Evolutionary conservation across 2,113 vertebrate genomes (phyloP).

Genomic region (Paratilapia polleni): DNA sequence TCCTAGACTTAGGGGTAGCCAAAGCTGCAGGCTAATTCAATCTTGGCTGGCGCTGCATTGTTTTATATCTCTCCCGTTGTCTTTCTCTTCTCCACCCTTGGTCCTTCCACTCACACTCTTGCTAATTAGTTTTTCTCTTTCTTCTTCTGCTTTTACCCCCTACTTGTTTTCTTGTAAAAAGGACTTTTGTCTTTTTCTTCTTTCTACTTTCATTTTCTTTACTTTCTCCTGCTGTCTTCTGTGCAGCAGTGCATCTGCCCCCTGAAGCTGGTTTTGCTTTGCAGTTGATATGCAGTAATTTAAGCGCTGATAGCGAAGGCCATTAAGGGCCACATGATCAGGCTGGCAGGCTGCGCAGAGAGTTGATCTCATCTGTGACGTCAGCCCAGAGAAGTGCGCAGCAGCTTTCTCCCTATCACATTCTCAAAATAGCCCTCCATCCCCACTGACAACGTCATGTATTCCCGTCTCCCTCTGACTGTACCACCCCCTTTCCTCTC

Average conservation of each 20-base stretch:
- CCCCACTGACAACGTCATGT: conserved; percentile 63
- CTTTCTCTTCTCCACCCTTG: conserved; percentile 50
- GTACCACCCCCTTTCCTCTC: conserved; percentile 4
- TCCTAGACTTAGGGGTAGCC: conserved; percentile 70
- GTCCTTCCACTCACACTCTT: conserved; percentile 31
- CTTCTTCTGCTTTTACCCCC: background rate
- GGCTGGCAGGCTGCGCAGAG: conserved; percentile 42
- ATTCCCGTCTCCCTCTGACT: conserved; percentile 47
- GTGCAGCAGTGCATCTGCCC: background rate
- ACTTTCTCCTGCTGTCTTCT: background rate
- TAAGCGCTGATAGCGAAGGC: conserved; percentile 71
- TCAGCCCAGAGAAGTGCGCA: conserved; percentile 46
- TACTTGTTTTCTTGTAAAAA: background rate
- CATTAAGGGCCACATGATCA: conserved; percentile 61
- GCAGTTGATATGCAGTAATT: conserved; percentile 61
- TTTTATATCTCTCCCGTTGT: conserved; percentile 50
- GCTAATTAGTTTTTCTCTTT: conserved; percentile 52
- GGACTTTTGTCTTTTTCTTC: background rate
- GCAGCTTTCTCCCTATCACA: conserved; percentile 51
- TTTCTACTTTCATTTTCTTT: background rate
- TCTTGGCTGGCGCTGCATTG: conserved; percentile 63
- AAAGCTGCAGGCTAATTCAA: conserved; percentile 75
- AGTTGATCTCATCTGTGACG: conserved; percentile 74
- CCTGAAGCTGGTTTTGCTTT: conserved; percentile 17
- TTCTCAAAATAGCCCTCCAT: conserved; percentile 74